These are phyloP conservation scores for Brachionus manjavacas DNA, from an alignment of 1,140 invertebrate species.

Conservation along the genomic window DNA sequence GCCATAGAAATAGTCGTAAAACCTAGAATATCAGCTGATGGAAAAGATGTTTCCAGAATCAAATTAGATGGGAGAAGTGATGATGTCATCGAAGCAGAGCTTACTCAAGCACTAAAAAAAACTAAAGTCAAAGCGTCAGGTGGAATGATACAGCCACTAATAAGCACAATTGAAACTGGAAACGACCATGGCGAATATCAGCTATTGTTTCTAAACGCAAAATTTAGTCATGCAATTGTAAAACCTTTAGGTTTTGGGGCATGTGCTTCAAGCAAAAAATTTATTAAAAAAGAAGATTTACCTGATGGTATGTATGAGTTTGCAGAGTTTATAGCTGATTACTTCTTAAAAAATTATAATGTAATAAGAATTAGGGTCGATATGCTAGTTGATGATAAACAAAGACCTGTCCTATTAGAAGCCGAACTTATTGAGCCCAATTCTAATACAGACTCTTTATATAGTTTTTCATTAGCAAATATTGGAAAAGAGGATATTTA, in stretches of 20 bases:
- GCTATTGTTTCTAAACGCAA: neutral
- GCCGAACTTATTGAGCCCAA: neutral
- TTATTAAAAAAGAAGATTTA: neutral
- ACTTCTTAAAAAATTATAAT: neutral
- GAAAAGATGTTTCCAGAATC: neutral
- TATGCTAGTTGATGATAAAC: neutral
- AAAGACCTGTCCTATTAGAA: neutral
- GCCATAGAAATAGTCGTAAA: neutral
- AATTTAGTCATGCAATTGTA: neutral
- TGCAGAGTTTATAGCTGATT: neutral
- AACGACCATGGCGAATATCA: neutral
- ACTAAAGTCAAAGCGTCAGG: neutral
- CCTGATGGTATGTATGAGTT: neutral
- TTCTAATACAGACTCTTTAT: neutral
- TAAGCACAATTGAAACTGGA: neutral
- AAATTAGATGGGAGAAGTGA: neutral
- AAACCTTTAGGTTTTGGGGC: neutral
- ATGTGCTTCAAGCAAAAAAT: neutral
- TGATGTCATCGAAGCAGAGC: neutral
- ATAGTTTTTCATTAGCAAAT: neutral
- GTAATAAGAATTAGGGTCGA: neutral
- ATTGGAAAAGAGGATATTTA: neutral
- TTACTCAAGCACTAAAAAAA: neutral
- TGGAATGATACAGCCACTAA: neutral
- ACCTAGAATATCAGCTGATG: neutral